A percentile compares a stretch with the other conserved stretches of the same genome.
Conservation (phyloP, 2,888 invertebrate species). For the Nyleta sp. region DNA sequence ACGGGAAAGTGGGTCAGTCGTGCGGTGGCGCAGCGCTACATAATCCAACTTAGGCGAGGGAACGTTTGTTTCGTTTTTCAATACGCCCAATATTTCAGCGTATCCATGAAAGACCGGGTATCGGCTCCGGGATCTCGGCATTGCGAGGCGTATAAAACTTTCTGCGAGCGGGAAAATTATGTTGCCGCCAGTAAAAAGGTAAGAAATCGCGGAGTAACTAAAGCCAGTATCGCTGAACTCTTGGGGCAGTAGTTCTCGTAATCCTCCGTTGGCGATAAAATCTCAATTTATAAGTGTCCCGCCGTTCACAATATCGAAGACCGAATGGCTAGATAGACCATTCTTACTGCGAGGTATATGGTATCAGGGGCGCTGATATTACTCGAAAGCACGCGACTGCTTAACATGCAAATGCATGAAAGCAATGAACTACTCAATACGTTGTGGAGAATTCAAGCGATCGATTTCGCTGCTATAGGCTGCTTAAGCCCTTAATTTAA, state of each 20-base stretch:
- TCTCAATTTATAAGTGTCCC: conserved; percentile 83
- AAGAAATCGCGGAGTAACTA: conserved; percentile 58
- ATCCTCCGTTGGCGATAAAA: conserved; percentile 76
- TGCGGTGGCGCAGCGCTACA: conserved; percentile 8
- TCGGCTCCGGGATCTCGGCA: conserved; percentile 20
- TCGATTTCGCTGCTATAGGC: conserved; percentile 76
- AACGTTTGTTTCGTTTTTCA: conserved; percentile 39
- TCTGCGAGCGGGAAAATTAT: conserved; percentile 51
- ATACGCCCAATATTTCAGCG: conserved; percentile 40
- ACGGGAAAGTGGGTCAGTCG: conserved; percentile 52
- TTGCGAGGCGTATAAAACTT: conserved; percentile 39
- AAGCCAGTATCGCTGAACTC: conserved; percentile 60
- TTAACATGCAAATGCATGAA: conserved; percentile 83
- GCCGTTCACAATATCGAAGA: conserved; percentile 81
- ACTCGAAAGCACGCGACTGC: conserved; percentile 82
- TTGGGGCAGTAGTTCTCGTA: conserved; percentile 62
- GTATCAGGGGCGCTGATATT: conserved; percentile 81
- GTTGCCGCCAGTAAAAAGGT: conserved; percentile 45
- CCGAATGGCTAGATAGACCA: conserved; percentile 80
- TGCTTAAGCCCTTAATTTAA: conserved; percentile 76
- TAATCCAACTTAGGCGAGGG: conserved; percentile 30
- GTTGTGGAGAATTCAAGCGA: conserved; percentile 80
- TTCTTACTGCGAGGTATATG: conserved; percentile 77
- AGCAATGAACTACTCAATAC: conserved; percentile 83
- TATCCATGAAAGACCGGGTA: conserved; percentile 19